These are phyloP conservation scores for Progne subis DNA, from an alignment of 2,113 vertebrate species.

Conservation along the genomic window DNA sequence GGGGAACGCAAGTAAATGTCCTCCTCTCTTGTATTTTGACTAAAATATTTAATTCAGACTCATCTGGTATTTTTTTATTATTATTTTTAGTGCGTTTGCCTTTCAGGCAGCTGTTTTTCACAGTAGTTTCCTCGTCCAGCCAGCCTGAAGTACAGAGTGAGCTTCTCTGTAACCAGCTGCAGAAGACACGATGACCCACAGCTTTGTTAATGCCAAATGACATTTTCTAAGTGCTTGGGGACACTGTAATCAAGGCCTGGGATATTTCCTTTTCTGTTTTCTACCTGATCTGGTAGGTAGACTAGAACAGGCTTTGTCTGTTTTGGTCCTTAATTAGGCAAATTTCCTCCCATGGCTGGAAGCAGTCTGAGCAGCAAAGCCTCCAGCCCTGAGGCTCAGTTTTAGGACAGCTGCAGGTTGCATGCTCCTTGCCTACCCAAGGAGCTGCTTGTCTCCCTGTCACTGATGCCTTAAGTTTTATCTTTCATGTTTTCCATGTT, in stretches of 20 bases:
- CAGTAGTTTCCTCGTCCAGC: not conserved
- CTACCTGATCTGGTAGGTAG: not conserved
- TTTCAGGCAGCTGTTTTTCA: not conserved
- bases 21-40: not conserved
- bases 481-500: not conserved
- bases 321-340: not conserved
- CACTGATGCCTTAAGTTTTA: not conserved
- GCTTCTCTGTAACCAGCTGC: not conserved
- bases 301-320: not conserved
- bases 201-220: not conserved
- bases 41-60: not conserved
- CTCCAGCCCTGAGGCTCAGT: not conserved
- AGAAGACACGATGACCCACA: not conserved
- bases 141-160: not conserved
- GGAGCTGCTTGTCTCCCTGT: not conserved
- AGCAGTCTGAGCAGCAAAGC: not conserved
- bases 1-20: not conserved
- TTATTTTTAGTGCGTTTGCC: not conserved
- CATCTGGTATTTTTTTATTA: not conserved
- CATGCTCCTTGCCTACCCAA: not conserved
- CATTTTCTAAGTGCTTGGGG: not conserved
- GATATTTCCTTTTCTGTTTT: not conserved
- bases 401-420: not conserved
- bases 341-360: not conserved
- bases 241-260: not conserved